Base-by-base conservation (phyloP, 2,888 invertebrate species). In the Limnephilus auricula region DNA sequence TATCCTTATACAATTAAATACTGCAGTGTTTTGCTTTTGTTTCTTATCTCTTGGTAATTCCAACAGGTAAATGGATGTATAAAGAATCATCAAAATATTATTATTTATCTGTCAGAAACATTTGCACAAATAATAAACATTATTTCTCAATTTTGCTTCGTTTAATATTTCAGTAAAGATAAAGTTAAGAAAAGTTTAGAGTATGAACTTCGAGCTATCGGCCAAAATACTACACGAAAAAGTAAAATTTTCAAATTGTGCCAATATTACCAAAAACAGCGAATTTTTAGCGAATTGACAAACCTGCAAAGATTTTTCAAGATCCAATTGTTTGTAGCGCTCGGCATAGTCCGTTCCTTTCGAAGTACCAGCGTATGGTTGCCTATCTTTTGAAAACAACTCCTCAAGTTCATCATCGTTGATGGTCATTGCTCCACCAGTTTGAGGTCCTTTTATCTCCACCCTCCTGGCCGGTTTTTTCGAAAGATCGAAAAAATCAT, bases 391-490 rank as follows among this genome's bases (percentile, higher is more conserved):
- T 95, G 95, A 92, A 94, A 94, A 79, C 94, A 94, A 90, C 95
- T 94, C 92, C 94, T 94, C 45, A 12, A 89, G 13, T 18, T 84
- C 83, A 32, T 89, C 89, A 9, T 82, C 37, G 30, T 91, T 37
- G 5, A 91, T n/a, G 94, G 79, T 95, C 94, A 93, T 94, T 94
- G 4, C 95, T 94, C 84, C 96, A 93, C 45, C 94, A 94, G 86
- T 94, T 92, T 9, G 96, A 95, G 80, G 94, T 94, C 30, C 95
- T 96, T 87, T 95, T 90, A 65, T 95, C 95, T 32, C 94, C 94
- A 34, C 95, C 94, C 94, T 94, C 95, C 94, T 89, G 94, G 93
- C 94, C 4, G 94, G 93, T 84, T 92, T 93, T 9, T 95, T 94
- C 4, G 95, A 94, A 93, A 94, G 94, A 88, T 94, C 94, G 91